Evolutionary conservation across 2,888 invertebrate genomes (phyloP).

Genomic region (Limnephilus lunatus): DNA sequence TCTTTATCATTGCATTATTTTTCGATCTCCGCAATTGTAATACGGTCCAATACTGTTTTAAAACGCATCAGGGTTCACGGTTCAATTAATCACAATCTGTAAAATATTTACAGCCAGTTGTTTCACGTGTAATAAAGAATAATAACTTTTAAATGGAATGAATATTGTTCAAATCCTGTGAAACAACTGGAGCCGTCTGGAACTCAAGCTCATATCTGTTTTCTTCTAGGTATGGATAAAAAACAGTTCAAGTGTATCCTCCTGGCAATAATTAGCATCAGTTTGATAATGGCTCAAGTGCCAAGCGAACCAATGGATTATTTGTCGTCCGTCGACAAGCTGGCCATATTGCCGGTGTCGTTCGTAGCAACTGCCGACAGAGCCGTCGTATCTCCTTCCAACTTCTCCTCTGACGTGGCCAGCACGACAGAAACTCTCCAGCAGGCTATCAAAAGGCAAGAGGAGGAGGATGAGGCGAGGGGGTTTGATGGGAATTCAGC

Average conservation of each 20-base stretch:
- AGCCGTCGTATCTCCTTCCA: neutral
- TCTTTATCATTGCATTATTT: no score
- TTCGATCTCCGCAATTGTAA: no score
- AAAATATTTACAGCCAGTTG: no score
- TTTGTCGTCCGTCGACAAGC: neutral
- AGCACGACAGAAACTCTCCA: conserved; percentile 43
- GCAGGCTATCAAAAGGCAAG: conserved; percentile 51
- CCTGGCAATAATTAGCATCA: neutral
- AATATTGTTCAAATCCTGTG: no score
- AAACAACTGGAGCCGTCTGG: no score
- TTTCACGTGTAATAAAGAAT: no score
- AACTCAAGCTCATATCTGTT: neutral
- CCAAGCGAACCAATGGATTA: neutral
- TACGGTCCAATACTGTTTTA: no score
- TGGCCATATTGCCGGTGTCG: neutral
- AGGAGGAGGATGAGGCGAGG: conserved; percentile 20
- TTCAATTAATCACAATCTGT: no score
- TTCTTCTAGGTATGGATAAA: neutral
- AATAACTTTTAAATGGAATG: no score
- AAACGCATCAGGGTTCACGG: no score
- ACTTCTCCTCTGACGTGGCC: neutral
- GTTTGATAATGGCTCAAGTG: neutral
- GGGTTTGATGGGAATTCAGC: conserved; percentile 67
- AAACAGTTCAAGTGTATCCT: neutral
- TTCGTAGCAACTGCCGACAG: neutral